Evolutionary conservation across 2,113 vertebrate genomes (phyloP).

Genomic region (Heteronetta atricapilla): DNA sequence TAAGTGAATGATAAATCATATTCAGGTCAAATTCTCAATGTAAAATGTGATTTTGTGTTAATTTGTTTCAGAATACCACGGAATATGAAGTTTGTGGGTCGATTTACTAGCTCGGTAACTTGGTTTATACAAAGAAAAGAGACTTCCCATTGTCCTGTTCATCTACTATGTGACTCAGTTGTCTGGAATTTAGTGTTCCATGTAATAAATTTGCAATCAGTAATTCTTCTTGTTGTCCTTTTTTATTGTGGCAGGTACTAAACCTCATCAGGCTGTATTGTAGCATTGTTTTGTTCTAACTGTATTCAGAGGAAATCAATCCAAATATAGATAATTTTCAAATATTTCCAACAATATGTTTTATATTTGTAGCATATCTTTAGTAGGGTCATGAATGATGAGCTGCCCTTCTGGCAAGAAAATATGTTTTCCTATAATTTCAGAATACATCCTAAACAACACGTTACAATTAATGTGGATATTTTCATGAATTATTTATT

Average conservation of each 20-base stretch:
- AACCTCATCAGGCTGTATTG: neutral
- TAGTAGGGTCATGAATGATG: neutral
- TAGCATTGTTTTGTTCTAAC: neutral
- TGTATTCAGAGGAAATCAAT: neutral
- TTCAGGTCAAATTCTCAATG: neutral
- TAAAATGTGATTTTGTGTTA: neutral
- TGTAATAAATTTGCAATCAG: constrained; percentile 69
- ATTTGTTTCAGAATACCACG: constrained; percentile 58
- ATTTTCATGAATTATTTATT: neutral
- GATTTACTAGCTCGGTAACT: neutral
- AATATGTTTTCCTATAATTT: neutral
- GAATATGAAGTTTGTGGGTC: constrained; percentile 33
- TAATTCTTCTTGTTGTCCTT: neutral
- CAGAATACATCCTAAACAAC: neutral
- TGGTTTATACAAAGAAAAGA: constrained; percentile 7
- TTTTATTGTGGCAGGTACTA: neutral
- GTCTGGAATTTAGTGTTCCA: constrained; percentile 29
- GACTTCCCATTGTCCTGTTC: neutral
- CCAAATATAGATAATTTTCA: neutral
- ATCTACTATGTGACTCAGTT: constrained; percentile 11
- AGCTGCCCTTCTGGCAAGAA: neutral
- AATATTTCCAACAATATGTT: neutral
- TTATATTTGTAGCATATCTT: neutral
- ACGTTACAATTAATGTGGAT: neutral
- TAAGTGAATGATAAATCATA: neutral